Percentiles rank a stretch among this genome's conserved stretches.
Conservation (phyloP, 2,797 vertebrate species). For the Dermochelys coriacea region DNA sequence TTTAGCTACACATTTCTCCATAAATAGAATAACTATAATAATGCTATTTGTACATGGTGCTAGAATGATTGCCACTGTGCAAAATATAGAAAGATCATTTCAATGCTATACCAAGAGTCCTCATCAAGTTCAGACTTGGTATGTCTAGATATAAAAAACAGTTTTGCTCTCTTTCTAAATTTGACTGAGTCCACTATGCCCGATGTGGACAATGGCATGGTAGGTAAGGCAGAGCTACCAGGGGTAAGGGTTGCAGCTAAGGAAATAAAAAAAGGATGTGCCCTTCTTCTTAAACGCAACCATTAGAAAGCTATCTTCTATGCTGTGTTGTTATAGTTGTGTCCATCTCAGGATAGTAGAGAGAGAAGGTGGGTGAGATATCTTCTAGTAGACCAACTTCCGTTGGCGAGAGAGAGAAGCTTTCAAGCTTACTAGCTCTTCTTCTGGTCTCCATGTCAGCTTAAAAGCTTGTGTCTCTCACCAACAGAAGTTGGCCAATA, state of each 20-base stretch:
- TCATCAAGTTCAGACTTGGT: not conserved
- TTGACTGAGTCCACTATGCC: not conserved
- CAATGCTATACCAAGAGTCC: not conserved
- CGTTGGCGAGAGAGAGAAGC: not conserved
- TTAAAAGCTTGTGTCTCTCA: not conserved
- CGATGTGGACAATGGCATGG: not conserved
- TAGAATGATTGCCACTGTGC: slow-evolving; percentile 59
- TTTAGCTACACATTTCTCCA: slow-evolving; percentile 66
- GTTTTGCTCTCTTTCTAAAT: not conserved
- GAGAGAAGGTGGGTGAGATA: not conserved
- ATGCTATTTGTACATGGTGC: slow-evolving; percentile 59
- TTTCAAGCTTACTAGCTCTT: not conserved
- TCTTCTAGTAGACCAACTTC: not conserved
- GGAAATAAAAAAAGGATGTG: not conserved
- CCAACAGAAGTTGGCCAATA: not conserved
- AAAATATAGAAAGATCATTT: slow-evolving; percentile 43
- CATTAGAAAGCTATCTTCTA: not conserved
- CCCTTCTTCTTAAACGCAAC: not conserved
- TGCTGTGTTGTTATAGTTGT: not conserved
- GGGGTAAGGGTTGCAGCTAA: accelerated
- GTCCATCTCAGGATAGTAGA: not conserved
- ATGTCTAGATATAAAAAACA: not conserved
- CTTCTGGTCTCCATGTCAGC: not conserved
- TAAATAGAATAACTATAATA: slow-evolving; percentile 72
- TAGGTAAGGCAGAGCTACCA: accelerated